Percentiles rank a stretch among this genome's conserved stretches.
These are phyloP conservation scores for Anhinga rufa DNA, from an alignment of 2,113 vertebrate genomes.

Conservation along the genomic window DNA sequence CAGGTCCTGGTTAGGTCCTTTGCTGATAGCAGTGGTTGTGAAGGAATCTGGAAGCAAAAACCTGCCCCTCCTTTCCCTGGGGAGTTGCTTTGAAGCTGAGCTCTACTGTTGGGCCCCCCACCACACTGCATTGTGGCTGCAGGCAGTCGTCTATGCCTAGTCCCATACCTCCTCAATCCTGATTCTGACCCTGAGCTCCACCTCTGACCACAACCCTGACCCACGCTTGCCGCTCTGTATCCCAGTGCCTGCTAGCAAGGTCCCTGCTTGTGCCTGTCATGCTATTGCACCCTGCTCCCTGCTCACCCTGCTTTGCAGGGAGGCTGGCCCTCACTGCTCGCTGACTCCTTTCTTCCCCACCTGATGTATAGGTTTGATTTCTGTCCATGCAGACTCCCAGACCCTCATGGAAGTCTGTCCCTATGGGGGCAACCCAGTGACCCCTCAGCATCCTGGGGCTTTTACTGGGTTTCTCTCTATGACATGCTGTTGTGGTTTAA, in stretches of 20 bases:
- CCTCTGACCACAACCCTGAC: neutral
- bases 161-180: accelerated
- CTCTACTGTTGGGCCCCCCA: neutral
- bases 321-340: neutral
- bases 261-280: neutral
- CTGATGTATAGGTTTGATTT: neutral
- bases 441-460: neutral
- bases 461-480: neutral
- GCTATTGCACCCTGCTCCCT: neutral
- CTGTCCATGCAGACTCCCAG: neutral
- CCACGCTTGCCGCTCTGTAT: neutral
- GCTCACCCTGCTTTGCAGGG: neutral
- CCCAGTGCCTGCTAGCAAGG: accelerated
- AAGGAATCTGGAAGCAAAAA: neutral
- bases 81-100: neutral
- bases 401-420: neutral
- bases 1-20: neutral
- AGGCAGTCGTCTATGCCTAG: neutral
- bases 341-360: neutral
- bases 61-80: neutral
- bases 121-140: accelerated
- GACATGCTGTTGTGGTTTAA: neutral
- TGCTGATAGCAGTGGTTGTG: neutral
- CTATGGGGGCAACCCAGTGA: neutral
- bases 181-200: neutral